phyloP scores from a whole-genome alignment of 2,113 vertebrate species.

The Phyllopteryx taeniolatus region DNA sequence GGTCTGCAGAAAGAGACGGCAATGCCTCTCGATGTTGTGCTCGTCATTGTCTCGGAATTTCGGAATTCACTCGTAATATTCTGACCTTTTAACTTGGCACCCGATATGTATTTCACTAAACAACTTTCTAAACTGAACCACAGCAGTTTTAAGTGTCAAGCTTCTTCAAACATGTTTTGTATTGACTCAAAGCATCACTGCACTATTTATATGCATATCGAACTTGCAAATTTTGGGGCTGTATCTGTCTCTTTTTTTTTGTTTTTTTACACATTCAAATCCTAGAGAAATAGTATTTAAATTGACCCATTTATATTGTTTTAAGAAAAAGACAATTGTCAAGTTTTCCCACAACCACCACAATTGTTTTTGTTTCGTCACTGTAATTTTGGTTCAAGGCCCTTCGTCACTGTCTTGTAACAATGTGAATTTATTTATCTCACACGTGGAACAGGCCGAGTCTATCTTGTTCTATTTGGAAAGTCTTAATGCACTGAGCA shows the following conservation, averaged over 20 bases:
- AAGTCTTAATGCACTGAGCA: constrained; percentile 74
- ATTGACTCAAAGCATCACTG: not conserved
- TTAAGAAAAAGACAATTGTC: constrained; percentile 10
- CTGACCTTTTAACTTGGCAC: not conserved
- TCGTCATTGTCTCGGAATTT: not conserved
- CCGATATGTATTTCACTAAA: not conserved
- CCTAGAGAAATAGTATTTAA: constrained; percentile 20
- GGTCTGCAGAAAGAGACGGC: not conserved
- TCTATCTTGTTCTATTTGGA: constrained; percentile 49
- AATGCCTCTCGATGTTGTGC: not conserved
- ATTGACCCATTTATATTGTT: constrained; percentile 16
- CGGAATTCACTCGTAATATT: not conserved
- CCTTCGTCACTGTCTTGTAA: constrained; percentile 59
- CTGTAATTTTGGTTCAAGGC: constrained; percentile 51
- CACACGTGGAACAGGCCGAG: constrained; percentile 47
- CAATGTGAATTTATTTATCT: constrained; percentile 69
- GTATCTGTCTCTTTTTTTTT: not conserved
- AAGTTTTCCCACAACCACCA: constrained; percentile 30
- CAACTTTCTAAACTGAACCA: not conserved
- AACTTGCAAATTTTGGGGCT: not conserved
- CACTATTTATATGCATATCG: not conserved
- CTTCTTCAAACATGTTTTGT: not conserved
- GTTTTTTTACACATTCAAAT: not conserved
- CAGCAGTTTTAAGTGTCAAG: not conserved
- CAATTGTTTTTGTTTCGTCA: constrained; percentile 47